These are phyloP conservation scores for Agrotis clavis DNA, from an alignment of 2,888 invertebrate genomes.

Conservation along the genomic window DNA sequence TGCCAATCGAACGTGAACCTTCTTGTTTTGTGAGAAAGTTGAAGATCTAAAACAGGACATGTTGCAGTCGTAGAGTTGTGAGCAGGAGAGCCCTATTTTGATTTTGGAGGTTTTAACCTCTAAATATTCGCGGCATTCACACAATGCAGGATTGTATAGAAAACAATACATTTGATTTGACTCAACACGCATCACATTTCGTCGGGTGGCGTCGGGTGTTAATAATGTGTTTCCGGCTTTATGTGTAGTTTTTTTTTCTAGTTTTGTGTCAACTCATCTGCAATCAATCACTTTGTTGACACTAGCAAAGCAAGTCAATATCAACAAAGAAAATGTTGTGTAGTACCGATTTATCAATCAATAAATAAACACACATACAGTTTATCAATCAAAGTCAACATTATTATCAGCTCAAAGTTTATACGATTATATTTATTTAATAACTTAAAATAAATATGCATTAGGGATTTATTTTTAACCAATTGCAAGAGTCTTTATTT, in stretches of 20 bases:
- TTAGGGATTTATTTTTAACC: background rate
- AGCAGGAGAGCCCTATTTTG: too few relatives aligned
- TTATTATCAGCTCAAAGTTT: slow-evolving; percentile 17
- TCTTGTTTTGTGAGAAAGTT: too few relatives aligned
- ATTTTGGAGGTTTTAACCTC: too few relatives aligned
- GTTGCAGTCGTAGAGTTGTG: too few relatives aligned
- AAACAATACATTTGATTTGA: too few relatives aligned
- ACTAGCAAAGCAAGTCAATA: slow-evolving; percentile 15
- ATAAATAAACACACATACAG: background rate
- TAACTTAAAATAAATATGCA: slow-evolving; percentile 6
- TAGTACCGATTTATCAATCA: slow-evolving; percentile 12
- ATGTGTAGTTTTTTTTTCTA: background rate
- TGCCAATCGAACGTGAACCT: too few relatives aligned
- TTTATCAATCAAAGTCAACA: slow-evolving; percentile 26
- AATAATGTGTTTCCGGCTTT: too few relatives aligned
- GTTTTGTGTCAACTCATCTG: background rate
- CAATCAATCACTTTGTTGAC: slow-evolving; percentile 5
- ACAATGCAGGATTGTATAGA: too few relatives aligned
- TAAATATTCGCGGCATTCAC: too few relatives aligned
- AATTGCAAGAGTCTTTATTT: background rate
- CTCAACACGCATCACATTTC: too few relatives aligned
- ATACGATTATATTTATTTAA: slow-evolving; percentile 14
- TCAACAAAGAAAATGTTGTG: background rate
- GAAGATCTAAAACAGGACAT: too few relatives aligned
- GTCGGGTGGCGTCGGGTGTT: too few relatives aligned